Percentiles rank a stretch among this genome's conserved stretches.
Conservation (phyloP, 2,113 vertebrate genomes). For the Pygoscelis adeliae region DNA sequence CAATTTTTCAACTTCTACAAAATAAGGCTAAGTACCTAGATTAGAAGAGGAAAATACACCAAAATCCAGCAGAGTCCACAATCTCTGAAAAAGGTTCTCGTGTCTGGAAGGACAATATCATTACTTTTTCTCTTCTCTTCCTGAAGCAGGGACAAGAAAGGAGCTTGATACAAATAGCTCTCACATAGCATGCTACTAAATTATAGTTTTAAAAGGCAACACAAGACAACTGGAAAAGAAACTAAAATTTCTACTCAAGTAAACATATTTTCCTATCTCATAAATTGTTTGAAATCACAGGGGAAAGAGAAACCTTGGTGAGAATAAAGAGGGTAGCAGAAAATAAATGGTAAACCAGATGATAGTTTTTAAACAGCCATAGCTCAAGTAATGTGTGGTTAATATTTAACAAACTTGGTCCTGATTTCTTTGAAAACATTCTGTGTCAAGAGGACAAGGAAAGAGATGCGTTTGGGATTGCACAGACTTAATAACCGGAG, state of each 20-base stretch:
- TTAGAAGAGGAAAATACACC: not conserved
- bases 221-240: not conserved
- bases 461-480: not conserved
- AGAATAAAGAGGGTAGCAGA: not conserved
- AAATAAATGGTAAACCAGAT: not conserved
- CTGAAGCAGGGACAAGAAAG: not conserved
- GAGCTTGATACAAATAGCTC: not conserved
- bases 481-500: not conserved
- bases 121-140: not conserved
- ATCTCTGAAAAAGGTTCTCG: not conserved
- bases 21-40: not conserved
- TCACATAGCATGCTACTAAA: not conserved
- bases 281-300: not conserved
- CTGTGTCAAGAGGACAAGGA: not conserved
- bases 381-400: not conserved
- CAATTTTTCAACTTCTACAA: constrained; percentile 42
- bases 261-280: not conserved
- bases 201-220: not conserved
- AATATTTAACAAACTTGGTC: not conserved
- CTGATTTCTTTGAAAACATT: not conserved
- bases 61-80: not conserved
- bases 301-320: not conserved
- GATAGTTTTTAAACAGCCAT: not conserved
- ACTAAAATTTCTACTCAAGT: not conserved
- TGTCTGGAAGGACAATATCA: not conserved